Base-by-base conservation (phyloP, 92 coral and sea anemone species). In the Paragorgia papillata region DNA sequence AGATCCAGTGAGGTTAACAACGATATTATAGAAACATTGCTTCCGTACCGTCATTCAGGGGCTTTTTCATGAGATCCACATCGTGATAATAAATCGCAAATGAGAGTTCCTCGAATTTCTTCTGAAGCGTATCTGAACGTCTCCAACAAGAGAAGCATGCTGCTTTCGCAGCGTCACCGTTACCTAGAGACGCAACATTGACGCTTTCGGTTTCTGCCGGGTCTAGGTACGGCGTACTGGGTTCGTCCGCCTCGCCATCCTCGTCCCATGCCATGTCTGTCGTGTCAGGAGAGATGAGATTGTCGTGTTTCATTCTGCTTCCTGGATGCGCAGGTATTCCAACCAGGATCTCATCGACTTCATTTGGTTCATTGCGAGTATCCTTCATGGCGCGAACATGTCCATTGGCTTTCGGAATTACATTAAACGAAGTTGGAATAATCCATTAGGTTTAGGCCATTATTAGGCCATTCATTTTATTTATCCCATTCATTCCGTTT, bases 31-130 rank as follows among this genome's bases (percentile, higher is more conserved):
- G 39, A 1, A 12, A 68, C 75, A n/a, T n/a, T n/a, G n/a, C n/a
- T n/a, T n/a, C n/a, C n/a, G n/a, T n/a, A n/a, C n/a, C 75, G 0
- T 46, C 75, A 29, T 25, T 1, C 39, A 68, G n/a, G 6, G 48
- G 22, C 20, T 27, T 17, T 1, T 44, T 20, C 58, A 68, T 20
- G 30, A 44, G 44, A 14, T 68, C 40, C 14, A 19, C 31, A 7
- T 40, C 17, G 21, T 68, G 59, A 59, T 68, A 68, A 49, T 46
- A 4, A 29, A 68, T 56, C 3, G 35, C 34, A 26, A 8, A 30
- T 1, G 31, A 44, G 41, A 68, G 75, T 3, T 44, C 58, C 0
- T 44, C n/a, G 24, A 26, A 27, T 49, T 28, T 68, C 26, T 68
- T 68, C 41, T 48, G 37, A 25, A 68, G 57, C 49, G 34, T 44